Evolutionary conservation across 2,888 invertebrate species (phyloP), one percentile per base, ranked within the genome.

Genomic region (Mythimna lalbum): DNA sequence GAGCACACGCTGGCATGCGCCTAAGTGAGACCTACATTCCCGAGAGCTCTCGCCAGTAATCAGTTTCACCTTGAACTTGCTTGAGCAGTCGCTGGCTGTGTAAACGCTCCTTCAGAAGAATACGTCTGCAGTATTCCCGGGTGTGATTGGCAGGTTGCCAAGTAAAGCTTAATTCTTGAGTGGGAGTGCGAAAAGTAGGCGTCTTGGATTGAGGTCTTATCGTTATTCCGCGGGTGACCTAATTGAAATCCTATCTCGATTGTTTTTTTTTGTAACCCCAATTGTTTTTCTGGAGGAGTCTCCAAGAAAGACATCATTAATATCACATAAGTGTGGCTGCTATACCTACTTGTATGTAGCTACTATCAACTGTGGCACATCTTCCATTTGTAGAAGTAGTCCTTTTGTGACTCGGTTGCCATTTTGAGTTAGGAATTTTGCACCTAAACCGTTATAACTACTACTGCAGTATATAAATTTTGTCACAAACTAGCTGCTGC

Each of bases 111-210:
- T 55, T 57, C 33, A 43, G 21, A 60, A 21, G 12, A 62, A 62
- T 77, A 23, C 21, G 61, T 78, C 61, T 62, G 79, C 82, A 78
- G 49, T 31, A 62, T 70, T 61, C 59, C 55, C 33, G 62, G 61
- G 49, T 60, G 43, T 78, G 65, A 76, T 79, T 84, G 82, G 82
- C 75, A 75, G 63, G 53, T 59, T 63, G 79, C 85, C 82, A 75
- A 82, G 50, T 14, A 52, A 65, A 74, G 59, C 71, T 66, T 67
- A 66, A 53, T 68, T 67, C 64, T 69, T 61, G 60, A 74, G 72
- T 69, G 56, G 57, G 33, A 71, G 33, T 69, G 69, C 49, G 71
- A 78, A 74, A 56, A 50, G 68, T 57, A 69, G 73, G 59, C 59
- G 69, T 39, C 66, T 19, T 36, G 50, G 53, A 76, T 65, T 60